Evolutionary conservation across 2,797 vertebrate species (phyloP).

Genomic region (Microctenopoma lineatum): DNA sequence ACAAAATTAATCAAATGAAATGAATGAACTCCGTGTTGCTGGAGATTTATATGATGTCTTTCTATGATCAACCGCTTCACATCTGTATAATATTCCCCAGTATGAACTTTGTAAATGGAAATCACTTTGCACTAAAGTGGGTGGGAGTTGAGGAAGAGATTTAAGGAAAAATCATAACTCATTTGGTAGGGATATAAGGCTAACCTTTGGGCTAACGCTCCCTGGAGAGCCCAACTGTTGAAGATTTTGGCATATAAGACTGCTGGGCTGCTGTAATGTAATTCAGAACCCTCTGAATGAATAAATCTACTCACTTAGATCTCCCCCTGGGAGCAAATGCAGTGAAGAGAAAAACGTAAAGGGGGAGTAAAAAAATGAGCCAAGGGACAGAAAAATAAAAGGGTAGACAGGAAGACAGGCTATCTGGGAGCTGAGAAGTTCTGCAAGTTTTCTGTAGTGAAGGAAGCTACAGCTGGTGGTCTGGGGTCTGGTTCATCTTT

Average conservation of each 20-base stretch:
- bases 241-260: slow-evolving; percentile 79
- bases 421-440: slow-evolving; percentile 52
- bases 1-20: slow-evolving; percentile 10
- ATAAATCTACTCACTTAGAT: slow-evolving; percentile 83
- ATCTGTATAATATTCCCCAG: slow-evolving; percentile 63
- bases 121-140: slow-evolving; percentile 49
- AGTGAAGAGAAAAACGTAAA: slow-evolving; percentile 56
- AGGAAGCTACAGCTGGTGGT: slow-evolving; percentile 62
- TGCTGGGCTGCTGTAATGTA: slow-evolving; percentile 75
- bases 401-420: slow-evolving; percentile 50
- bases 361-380: slow-evolving; percentile 53
- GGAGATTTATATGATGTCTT: slow-evolving; percentile 13
- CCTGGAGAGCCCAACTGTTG: slow-evolving; percentile 65
- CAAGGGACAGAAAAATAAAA: slow-evolving; percentile 56
- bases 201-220: slow-evolving; percentile 74
- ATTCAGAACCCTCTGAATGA: slow-evolving; percentile 82
- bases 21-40: background rate
- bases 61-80: slow-evolving; percentile 43
- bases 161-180: slow-evolving; percentile 76
- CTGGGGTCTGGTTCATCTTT: slow-evolving; percentile 45
- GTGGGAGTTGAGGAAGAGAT: slow-evolving; percentile 67
- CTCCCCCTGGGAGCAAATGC: slow-evolving; percentile 69
- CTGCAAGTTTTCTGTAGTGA: slow-evolving; percentile 52
- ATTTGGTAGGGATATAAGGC: slow-evolving; percentile 77
- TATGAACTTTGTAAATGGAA: slow-evolving; percentile 52